Evolutionary conservation across 2,888 invertebrate species (phyloP).

Genomic region (Dryadula phaetusa): DNA sequence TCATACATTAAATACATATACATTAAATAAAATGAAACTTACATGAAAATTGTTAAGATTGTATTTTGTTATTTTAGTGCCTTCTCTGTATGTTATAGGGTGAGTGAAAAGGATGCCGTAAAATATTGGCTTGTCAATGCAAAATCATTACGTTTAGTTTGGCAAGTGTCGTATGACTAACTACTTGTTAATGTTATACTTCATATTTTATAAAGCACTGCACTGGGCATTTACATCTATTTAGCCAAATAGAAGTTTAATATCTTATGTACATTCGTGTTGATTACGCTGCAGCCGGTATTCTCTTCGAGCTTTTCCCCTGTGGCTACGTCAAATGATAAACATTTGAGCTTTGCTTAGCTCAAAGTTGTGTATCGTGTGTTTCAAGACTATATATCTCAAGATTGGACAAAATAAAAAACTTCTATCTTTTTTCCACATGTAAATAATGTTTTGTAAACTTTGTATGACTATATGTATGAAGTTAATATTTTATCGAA

Average conservation of each 20-base stretch:
- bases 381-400: not conserved
- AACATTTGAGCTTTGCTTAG: constrained; percentile 20
- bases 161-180: not conserved
- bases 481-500: not conserved
- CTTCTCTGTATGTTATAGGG: not conserved
- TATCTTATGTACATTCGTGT: constrained; percentile 23
- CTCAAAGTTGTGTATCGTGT: constrained; percentile 2
- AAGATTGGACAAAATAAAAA: not conserved
- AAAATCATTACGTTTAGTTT: too few relatives aligned
- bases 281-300: constrained; percentile 26
- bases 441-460: not conserved
- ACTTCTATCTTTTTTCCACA: not conserved
- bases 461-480: too few relatives aligned
- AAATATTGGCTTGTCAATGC: too few relatives aligned
- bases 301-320: constrained; percentile 24
- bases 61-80: not conserved
- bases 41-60: not conserved
- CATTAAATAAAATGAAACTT: not conserved
- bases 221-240: not conserved
- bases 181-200: too few relatives aligned
- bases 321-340: constrained; percentile 12
- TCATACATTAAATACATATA: not conserved
- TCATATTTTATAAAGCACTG: too few relatives aligned
- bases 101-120: not conserved
- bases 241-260: constrained; percentile 8